A percentile compares a stretch with the other conserved stretches of the same genome.
These are phyloP conservation scores for Rhysida immarginata DNA, from an alignment of 1,140 invertebrate species.

Conservation along the genomic window DNA sequence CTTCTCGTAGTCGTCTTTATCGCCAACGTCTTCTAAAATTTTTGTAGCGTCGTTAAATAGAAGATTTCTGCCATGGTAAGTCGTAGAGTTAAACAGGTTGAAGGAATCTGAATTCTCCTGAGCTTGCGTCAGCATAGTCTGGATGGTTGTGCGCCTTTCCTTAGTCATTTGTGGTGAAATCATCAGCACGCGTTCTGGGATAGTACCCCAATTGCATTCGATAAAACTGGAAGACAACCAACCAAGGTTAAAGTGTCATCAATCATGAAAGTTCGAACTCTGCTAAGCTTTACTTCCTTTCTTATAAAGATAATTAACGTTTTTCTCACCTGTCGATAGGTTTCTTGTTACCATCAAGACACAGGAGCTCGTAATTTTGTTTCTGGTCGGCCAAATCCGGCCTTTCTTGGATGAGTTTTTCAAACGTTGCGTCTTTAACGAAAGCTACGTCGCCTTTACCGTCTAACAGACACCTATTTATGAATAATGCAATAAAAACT, in stretches of 20 bases:
- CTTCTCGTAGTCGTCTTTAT: background rate
- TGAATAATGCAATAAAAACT: no score
- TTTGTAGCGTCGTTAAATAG: slow-evolving; percentile 3
- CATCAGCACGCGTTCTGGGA: slow-evolving; percentile 30
- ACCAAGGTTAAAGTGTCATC: no score
- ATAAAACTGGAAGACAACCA: slow-evolving; percentile 18
- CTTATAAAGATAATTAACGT: background rate
- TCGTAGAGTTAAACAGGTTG: slow-evolving; percentile 8
- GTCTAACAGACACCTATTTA: slow-evolving; percentile 36
- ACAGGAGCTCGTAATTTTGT: slow-evolving; percentile 38
- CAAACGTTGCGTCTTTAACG: slow-evolving; percentile 34
- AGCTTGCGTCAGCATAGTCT: slow-evolving; percentile 14
- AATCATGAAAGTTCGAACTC: background rate
- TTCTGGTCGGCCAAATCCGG: slow-evolving; percentile 22
- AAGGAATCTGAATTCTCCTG: background rate
- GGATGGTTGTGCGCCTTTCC: slow-evolving; percentile 16
- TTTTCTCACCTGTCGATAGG: slow-evolving; percentile 19
- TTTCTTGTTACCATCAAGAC: slow-evolving; percentile 31
- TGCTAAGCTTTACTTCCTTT: background rate
- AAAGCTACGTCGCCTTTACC: slow-evolving; percentile 35
- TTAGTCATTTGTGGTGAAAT: slow-evolving; percentile 19
- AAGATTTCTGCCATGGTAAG: slow-evolving; percentile 4
- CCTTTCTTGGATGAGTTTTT: slow-evolving; percentile 36
- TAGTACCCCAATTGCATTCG: slow-evolving; percentile 33
- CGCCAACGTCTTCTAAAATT: background rate